Percentiles rank a stretch among this genome's conserved stretches.
These are phyloP conservation scores for Alcis repandata DNA, from an alignment of 2,888 invertebrate genomes.

Conservation along the genomic window DNA sequence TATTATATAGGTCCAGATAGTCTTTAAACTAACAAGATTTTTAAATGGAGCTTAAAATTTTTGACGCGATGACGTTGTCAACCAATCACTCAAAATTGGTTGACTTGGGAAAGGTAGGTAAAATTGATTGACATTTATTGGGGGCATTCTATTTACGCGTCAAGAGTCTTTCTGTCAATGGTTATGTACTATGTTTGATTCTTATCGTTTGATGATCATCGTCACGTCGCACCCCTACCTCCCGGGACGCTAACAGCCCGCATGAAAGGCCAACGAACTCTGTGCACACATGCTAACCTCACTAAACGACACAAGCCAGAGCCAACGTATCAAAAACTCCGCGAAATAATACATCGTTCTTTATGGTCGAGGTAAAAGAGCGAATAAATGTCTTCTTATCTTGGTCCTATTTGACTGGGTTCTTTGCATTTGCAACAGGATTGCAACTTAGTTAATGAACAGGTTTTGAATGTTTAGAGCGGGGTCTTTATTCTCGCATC, in stretches of 20 bases:
- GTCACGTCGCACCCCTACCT: conserved; percentile 51
- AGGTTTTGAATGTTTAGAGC: conserved; percentile 19
- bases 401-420: conserved; percentile 14
- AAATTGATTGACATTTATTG: too few relatives aligned
- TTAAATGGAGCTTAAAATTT: too few relatives aligned
- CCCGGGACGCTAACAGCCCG: conserved; percentile 58
- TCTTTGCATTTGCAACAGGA: conserved; percentile 23
- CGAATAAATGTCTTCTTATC: neutral
- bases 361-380: neutral
- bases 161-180: neutral
- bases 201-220: conserved; percentile 45
- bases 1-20: too few relatives aligned
- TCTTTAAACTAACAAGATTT: too few relatives aligned
- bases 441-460: conserved; percentile 30
- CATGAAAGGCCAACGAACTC: conserved; percentile 53
- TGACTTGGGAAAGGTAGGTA: too few relatives aligned
- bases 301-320: conserved; percentile 11
- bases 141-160: too few relatives aligned
- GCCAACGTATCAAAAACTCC: conserved; percentile 6
- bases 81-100: too few relatives aligned
- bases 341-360: conserved; percentile 4
- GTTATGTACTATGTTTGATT: neutral
- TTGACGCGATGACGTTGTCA: too few relatives aligned
- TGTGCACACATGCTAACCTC: neutral
- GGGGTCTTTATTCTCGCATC: neutral